Base-by-base conservation (phyloP, 2,888 invertebrate genomes). In the Lissonota sp. region DNA sequence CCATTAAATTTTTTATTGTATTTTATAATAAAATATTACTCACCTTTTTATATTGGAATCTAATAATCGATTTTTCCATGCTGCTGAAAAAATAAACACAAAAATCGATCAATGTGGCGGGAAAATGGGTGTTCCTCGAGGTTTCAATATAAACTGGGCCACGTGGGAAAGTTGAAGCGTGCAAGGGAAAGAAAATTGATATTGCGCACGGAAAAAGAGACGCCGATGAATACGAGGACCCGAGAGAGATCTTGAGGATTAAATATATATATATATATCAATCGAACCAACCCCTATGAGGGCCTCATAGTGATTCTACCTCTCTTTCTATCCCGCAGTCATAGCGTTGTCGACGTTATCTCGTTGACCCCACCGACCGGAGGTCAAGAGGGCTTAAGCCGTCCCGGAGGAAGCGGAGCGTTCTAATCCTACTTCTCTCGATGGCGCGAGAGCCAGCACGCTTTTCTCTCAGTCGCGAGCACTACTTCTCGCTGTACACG, bases 301-400 rank as follows among this genome's bases (percentile, higher is more conserved):
- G 26, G 70, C 46, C 64, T 58, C 58, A 55, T 51, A 51, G 46
- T 60, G 63, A 57, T 63, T 55, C 58, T 62, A 16, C 58, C 51
- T 66, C 66, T 16, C 16, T 51, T 63, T 55, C 58, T 55, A 39
- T 64, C 51, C 60, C 66, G 39, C 16, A 78, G 64, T 67, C 78
- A 49, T 42, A 66, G 75, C 69, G 53, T 75, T 74, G 71, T 71
- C 74, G 44, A 74, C 74, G 74, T 83, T 82, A 80, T 76, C 71
- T 74, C 80, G 72, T 82, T 79, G 76, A 82, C 77, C 77, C 71
- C 77, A 49, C 70, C 75, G 55, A 60, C 60, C 80, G 49, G 78
- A 74, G 81, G 78, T 82, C 81, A 82, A 82, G 81, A 82, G 78
- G 67, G 81, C 78, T 82, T 67, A 82, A 78, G 78, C 67, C 78